Evolutionary conservation across 2,888 invertebrate genomes (phyloP), one percentile per base, ranked within the genome.

Genomic region (Heliconius sara): DNA sequence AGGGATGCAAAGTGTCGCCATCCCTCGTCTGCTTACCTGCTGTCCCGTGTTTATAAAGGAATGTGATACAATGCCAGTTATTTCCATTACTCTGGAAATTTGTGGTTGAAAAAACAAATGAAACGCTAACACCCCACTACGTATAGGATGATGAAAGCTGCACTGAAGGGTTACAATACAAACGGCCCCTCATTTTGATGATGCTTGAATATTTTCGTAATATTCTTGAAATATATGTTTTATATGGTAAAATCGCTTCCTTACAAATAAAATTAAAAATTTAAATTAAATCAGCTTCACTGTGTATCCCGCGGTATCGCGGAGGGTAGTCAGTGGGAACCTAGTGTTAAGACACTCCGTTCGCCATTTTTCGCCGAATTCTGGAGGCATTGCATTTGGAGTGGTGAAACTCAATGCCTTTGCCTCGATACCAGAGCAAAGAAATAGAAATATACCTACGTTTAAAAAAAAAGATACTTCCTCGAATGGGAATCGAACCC

Each of bases 51-150:
- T 93, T 91, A 89, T 91, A 91, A 89, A 89, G 92, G 94, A 94
- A 94, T 93, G 92, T 92, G 93, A 93, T 92, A 93, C 91, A 90
- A 91, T 89, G 90, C 89, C 86, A 91, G 92, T 91, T 93, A 92
- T 93, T 93, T 93, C 90, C 93, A 93, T 93, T 93, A 91, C 91
- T 91, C 89, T 90, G 88, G 87, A 89, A 87, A 90, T 89, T 88
- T 88, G 82, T 80, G 83, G 79, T 74, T 73, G 82, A 79, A 82
- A 79, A 83, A 80, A 82, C 80, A 82, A 79, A 82, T 75, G 77
- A 78, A 77, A 79, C 73, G 74, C 79, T 70, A 65, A 71, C 77
- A 68, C 72, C 76, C 60, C 74, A 75, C 72, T 52, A 65, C 57
- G 66, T 74, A 77, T 75, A 77, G 80, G 65, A 80, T 73, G 74